phyloP scores from a whole-genome alignment of 2,113 vertebrate genomes.

The Lophochroa leadbeateri region DNA sequence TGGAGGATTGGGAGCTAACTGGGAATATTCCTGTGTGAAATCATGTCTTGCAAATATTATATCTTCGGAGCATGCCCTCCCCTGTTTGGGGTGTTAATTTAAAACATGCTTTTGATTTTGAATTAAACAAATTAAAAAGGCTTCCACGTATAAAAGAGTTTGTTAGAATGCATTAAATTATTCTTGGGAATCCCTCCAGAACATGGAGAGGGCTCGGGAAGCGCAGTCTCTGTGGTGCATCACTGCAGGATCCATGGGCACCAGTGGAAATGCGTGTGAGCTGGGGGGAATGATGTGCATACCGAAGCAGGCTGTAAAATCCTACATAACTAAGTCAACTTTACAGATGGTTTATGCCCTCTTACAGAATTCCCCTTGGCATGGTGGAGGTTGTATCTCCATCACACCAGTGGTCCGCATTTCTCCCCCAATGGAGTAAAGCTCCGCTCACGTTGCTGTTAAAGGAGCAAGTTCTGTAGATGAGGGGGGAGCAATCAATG shows the following conservation, averaged over 20 bases:
- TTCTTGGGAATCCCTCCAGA: neutral
- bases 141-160: neutral
- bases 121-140: neutral
- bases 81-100: neutral
- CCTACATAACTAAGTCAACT: neutral
- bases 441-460: neutral
- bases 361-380: too few species aligned
- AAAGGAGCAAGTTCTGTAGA: neutral
- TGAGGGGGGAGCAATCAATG: neutral
- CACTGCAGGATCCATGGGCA: fast-evolving
- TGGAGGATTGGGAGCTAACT: neutral
- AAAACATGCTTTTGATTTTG: neutral
- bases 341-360: neutral
- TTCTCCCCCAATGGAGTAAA: neutral
- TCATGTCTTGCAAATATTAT: neutral
- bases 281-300: fast-evolving
- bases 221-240: fast-evolving
- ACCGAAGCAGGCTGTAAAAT: neutral
- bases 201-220: neutral
- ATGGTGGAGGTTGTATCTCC: neutral
- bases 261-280: fast-evolving
- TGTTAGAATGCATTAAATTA: neutral
- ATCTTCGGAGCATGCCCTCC: neutral
- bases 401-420: fast-evolving
- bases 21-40: neutral